Percentiles rank a stretch among this genome's conserved stretches.
These are phyloP conservation scores for Mamestra configurata DNA, from an alignment of 1,140 invertebrate genomes.

Conservation along the genomic window DNA sequence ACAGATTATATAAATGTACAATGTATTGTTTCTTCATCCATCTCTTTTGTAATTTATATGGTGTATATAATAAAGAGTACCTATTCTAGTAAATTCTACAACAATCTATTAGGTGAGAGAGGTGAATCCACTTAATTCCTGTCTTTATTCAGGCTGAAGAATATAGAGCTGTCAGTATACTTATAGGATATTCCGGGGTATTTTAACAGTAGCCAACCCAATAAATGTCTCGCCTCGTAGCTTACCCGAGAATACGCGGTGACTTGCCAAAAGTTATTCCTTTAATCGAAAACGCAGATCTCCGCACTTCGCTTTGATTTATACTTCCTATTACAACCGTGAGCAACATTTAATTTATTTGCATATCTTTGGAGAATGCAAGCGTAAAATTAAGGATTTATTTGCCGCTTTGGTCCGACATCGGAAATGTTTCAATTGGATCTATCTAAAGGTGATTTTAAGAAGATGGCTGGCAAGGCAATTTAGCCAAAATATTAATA, in stretches of 20 bases:
- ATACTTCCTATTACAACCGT: constrained; percentile 33
- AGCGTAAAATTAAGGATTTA: background rate
- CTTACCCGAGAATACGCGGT: background rate
- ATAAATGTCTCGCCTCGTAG: constrained; percentile 20
- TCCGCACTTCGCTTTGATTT: constrained; percentile 47
- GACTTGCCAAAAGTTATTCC: constrained; percentile 43
- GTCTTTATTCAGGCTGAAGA: background rate
- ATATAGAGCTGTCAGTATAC: background rate
- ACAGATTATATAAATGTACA: no score
- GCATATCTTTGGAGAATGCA: constrained; percentile 18
- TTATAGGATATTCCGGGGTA: background rate
- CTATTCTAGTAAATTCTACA: no score
- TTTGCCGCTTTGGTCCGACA: background rate
- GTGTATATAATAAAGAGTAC: no score
- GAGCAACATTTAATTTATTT: constrained; percentile 53
- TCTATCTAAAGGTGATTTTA: no score
- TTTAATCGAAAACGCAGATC: constrained; percentile 44
- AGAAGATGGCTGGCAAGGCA: background rate
- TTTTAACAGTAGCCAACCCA: background rate
- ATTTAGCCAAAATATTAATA: background rate
- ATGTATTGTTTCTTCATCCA: no score
- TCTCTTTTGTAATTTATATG: no score
- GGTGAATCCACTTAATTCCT: no score
- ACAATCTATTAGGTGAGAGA: no score
- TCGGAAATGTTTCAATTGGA: background rate